Conservation (phyloP, 2,113 vertebrate species). For the Etheostoma cragini region DNA sequence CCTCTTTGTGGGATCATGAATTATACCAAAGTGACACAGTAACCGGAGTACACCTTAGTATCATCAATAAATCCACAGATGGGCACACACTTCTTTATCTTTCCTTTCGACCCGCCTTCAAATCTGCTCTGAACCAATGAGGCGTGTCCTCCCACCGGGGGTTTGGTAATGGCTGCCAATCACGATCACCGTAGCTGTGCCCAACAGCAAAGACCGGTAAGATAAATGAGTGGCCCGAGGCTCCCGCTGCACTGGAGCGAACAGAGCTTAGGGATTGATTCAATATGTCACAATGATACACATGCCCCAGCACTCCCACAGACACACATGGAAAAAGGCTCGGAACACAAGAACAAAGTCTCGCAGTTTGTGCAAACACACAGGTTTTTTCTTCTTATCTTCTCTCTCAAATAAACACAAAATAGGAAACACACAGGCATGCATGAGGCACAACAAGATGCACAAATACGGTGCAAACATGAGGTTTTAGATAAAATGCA, state of each 20-base stretch:
- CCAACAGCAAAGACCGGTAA: slow-evolving; percentile 60
- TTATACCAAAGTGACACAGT: slow-evolving; percentile 57
- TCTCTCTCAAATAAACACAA: not conserved
- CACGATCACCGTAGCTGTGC: slow-evolving; percentile 63
- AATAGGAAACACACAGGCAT: not conserved
- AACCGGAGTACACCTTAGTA: slow-evolving; percentile 11
- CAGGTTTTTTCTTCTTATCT: not conserved
- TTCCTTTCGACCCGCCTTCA: slow-evolving; percentile 62
- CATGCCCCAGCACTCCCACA: slow-evolving; percentile 3
- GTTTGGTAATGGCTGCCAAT: slow-evolving; percentile 76
- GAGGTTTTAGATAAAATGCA: not conserved
- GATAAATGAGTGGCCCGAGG: slow-evolving; percentile 72
- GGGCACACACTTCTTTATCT: slow-evolving; percentile 59
- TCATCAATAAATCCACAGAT: slow-evolving; percentile 62
- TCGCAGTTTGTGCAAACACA: not conserved
- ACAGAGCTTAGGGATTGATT: slow-evolving; percentile 61
- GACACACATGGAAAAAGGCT: not conserved
- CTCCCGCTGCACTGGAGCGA: slow-evolving; percentile 52
- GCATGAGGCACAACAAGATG: not conserved
- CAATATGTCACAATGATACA: slow-evolving; percentile 70
- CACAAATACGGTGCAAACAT: not conserved
- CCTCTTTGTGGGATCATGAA: slow-evolving; percentile 38
- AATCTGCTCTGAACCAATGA: slow-evolving; percentile 77
- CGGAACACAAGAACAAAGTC: slow-evolving; percentile 1
- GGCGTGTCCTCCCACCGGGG: slow-evolving; percentile 66